A percentile compares a stretch with the other conserved stretches of the same genome.
Conservation (phyloP, 2,888 invertebrate genomes). For the Euzophera pinguis region DNA sequence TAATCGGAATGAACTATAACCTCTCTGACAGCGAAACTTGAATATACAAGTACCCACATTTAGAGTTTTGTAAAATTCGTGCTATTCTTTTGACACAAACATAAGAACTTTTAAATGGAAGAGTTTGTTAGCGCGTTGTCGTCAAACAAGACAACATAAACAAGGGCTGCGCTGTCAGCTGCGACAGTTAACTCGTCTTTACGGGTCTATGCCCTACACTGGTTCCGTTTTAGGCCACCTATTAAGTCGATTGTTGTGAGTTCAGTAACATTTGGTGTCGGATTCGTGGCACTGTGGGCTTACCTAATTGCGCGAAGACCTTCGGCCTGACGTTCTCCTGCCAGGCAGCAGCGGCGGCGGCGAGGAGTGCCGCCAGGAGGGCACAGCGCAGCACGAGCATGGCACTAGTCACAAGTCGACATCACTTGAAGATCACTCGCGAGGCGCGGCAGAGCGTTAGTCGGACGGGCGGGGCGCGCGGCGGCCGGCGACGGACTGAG, state of each 20-base stretch:
- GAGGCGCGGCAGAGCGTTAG: conserved; percentile 41
- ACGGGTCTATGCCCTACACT: conserved; percentile 36
- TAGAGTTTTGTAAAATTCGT: conserved; percentile 27
- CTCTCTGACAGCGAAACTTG: conserved; percentile 18
- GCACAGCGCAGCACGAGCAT: conserved; percentile 75
- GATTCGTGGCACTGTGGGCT: conserved; percentile 60
- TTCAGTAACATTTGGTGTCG: conserved; percentile 49
- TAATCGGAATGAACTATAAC: conserved; percentile 15
- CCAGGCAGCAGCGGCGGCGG: conserved; percentile 84
- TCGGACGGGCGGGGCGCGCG: conserved; percentile 64
- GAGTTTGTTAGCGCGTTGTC: conserved; percentile 63
- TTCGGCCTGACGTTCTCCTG: conserved; percentile 95
- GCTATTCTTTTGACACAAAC: conserved; percentile 56
- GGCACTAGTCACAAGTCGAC: conserved; percentile 77
- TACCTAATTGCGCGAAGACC: conserved; percentile 95
- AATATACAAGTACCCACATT: conserved; percentile 16
- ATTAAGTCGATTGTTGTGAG: conserved; percentile 58
- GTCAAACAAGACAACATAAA: conserved; percentile 71
- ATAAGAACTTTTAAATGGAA: conserved; percentile 56
- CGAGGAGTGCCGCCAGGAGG: conserved; percentile 76
- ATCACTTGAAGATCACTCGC: conserved; percentile 72
- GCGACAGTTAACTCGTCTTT: conserved; percentile 34
- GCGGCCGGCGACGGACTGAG: conserved; percentile 78
- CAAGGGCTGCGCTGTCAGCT: conserved; percentile 42
- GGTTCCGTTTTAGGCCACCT: conserved; percentile 38